Evolutionary conservation across 2,888 invertebrate species (phyloP).

Genomic region (Proisotoma minuta): DNA sequence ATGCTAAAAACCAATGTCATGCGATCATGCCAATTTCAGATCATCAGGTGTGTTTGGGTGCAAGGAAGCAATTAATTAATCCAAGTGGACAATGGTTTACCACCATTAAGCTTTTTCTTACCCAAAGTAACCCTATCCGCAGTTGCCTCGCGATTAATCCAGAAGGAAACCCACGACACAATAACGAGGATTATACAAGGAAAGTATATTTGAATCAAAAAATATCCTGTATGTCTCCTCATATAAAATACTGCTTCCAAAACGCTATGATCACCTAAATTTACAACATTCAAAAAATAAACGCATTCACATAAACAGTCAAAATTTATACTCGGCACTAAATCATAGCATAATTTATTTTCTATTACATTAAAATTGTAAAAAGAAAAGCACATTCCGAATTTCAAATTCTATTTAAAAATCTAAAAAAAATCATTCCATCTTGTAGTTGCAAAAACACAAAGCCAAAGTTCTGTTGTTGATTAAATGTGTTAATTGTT

Average conservation of each 20-base stretch:
- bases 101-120: no score
- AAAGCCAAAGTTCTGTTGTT: no score
- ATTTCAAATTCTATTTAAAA: not conserved
- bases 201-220: constrained; percentile 56
- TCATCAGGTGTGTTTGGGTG: not conserved
- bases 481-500: no score
- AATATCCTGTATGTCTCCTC: constrained; percentile 76
- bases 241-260: constrained; percentile 70
- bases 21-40: not conserved
- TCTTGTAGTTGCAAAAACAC: not conserved
- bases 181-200: constrained; percentile 55
- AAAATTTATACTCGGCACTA: no score
- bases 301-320: no score
- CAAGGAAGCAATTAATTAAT: not conserved
- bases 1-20: not conserved
- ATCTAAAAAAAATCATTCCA: not conserved
- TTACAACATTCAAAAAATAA: not conserved
- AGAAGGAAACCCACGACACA: constrained; percentile 48
- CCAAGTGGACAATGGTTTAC: no score
- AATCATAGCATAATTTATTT: no score
- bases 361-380: no score
- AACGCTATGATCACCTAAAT: constrained; percentile 52
- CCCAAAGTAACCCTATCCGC: constrained; percentile 39
- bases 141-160: constrained; percentile 37
- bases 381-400: no score